Evolutionary conservation across 1,140 invertebrate species (phyloP).

Genomic region (Idris sp.): DNA sequence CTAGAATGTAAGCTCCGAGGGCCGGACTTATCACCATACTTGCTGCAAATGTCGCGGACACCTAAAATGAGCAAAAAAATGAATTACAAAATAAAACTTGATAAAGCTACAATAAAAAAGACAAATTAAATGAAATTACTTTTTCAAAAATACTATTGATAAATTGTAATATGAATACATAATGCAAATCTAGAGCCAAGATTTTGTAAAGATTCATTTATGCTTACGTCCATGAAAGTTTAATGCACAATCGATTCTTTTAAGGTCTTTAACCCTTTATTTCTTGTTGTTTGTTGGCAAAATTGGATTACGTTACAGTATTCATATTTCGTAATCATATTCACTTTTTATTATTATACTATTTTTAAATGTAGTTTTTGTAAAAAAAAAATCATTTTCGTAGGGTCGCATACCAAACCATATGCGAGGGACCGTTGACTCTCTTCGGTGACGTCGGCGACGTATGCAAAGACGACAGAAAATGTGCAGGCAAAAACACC

Average conservation of each 20-base stretch:
- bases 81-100: no score
- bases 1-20: constrained; percentile 94
- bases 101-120: no score
- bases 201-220: constrained; percentile 11
- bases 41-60: constrained; percentile 98
- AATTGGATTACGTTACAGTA: background rate
- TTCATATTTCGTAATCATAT: no score
- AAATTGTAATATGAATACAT: background rate
- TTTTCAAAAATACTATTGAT: no score
- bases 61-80: constrained; percentile 76
- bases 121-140: no score
- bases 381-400: no score
- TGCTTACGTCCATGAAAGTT: constrained; percentile 13
- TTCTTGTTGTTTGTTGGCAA: background rate
- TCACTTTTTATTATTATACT: no score
- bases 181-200: background rate
- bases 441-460: constrained; percentile 99
- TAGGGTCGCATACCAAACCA: constrained; percentile 86
- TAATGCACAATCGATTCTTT: constrained; percentile 36
- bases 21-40: constrained; percentile 98
- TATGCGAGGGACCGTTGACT: constrained; percentile 97
- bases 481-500: constrained; percentile 99
- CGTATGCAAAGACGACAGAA: constrained; percentile 99
- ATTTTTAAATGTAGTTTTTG: no score
- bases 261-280: constrained; percentile 43